Evolutionary conservation across 2,113 vertebrate species (phyloP), one percentile per base, ranked within the genome.

Genomic region (Paracanthobrama guichenoti): DNA sequence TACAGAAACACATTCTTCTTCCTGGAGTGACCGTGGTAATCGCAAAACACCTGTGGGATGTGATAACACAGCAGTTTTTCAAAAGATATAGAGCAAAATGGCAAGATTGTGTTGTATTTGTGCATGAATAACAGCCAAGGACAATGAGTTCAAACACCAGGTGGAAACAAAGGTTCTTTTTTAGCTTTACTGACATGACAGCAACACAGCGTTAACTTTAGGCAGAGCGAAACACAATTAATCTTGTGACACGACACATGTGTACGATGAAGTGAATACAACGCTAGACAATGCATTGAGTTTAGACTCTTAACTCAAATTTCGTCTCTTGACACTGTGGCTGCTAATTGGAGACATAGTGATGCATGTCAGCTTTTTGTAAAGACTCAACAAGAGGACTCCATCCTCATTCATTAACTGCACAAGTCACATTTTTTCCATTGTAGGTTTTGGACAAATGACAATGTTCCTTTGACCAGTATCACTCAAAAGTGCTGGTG

Each of bases 1-100:
- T 98, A 99, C 66, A 99, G 91, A 78, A 99, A 99, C 0, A 96
- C 94, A 0, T 99, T 97, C 87, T 98, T 99, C 91, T 95, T 97
- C 84, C 96, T 95, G 0, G 97, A 97, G 91, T 98, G 97, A 2
- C 97, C 97, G 0, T 99, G 97, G 86, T 97, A 97, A 88, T 99
- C 97, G 88, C 97, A 99, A 92, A 97, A 98, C 53, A 99, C 96
- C 97, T 98, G 24, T 22, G 4, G 3, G 22, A 24, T 78, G 81
- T 71, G 72, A 66, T 24, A 73, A 48, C 39, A 20, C 64, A n/a
- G 48, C 7, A 67, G 3, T 50, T 82, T 69, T 26, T 50, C 3
- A 14, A 79, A 35, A 53, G 0, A 35, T 18, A 50, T 22, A 85
- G 12, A 78, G 28, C 26, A 1, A 77, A 57, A 81, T 6, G 10